Percentiles rank a stretch among this genome's conserved stretches.
phyloP scores from a whole-genome alignment of 2,113 vertebrate genomes.

The Rissa tridactyla region DNA sequence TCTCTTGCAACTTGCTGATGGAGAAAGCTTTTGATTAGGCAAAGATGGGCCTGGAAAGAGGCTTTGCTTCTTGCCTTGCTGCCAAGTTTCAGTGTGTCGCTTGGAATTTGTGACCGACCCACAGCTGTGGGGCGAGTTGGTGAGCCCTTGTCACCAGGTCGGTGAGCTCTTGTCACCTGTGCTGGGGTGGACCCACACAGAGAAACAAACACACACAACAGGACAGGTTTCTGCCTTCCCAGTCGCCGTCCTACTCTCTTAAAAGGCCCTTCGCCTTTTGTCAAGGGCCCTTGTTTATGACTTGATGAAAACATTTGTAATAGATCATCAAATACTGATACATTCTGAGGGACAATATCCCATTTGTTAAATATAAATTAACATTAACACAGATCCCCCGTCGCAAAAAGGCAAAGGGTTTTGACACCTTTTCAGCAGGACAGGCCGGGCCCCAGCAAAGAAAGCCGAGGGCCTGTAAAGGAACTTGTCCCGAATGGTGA shows the following conservation, averaged over 20 bases:
- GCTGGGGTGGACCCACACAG: not conserved
- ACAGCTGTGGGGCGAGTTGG: not conserved
- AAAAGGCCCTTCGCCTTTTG: slow-evolving; percentile 70
- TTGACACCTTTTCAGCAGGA: slow-evolving; percentile 83
- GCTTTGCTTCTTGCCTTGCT: not conserved
- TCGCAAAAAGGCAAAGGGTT: slow-evolving; percentile 74
- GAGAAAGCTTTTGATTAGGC: slow-evolving; percentile 66
- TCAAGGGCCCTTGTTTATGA: slow-evolving; percentile 72
- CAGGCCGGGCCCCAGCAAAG: slow-evolving; percentile 84
- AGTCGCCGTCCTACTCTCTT: not conserved
- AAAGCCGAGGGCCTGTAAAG: slow-evolving; percentile 90
- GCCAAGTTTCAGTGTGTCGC: slow-evolving; percentile 10
- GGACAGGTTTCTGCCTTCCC: slow-evolving; percentile 24
- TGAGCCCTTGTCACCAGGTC: slow-evolving; percentile 15
- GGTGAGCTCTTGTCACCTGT: slow-evolving; percentile 4
- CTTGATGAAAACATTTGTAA: slow-evolving; percentile 82
- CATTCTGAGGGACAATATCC: slow-evolving; percentile 78
- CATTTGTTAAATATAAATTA: slow-evolving; percentile 89
- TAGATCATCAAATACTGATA: slow-evolving; percentile 87
- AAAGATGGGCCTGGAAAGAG: not conserved
- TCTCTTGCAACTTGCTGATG: slow-evolving; percentile 72
- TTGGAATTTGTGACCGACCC: slow-evolving; percentile 68
- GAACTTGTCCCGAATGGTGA: slow-evolving; percentile 90
- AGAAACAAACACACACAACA: not conserved
- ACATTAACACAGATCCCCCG: slow-evolving; percentile 78